Base-by-base conservation (phyloP, 2,888 invertebrate genomes). In the Caenorhabditis wallacei region DNA sequence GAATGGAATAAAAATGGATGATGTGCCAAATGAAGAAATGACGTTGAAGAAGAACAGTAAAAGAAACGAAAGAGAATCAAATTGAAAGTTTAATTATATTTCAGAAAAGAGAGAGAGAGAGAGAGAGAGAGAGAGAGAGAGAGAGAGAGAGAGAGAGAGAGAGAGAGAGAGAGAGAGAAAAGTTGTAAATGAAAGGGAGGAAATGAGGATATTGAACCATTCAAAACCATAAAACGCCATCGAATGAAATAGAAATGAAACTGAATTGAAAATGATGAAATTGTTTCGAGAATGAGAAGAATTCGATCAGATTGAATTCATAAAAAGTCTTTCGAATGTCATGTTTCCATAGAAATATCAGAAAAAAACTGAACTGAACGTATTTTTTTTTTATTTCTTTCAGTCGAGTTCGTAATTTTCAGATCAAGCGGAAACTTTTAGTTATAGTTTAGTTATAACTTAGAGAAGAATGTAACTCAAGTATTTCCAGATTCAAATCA, bases 1-100 rank as follows among this genome's bases (percentile, higher is more conserved):
- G 51, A 54, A 57, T 63, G 53, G 48, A 71, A 53, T 66, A 51
- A 66, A 30, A 66, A 64, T 51, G 64, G 48, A 66, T 66, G 66
- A 53, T 57, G 70, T 69, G 56, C 69, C 57, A 61, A 75, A 59
- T 66, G 75, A 66, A 48, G 35, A 40, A 54, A 53, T 68, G 75
- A 70, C 53, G 70, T 72, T 61, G 20, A 20, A 5, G 22, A 18
- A 51, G 22, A 37, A 40, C 3, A 24, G 18, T 4, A 56, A 5
- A 35, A 54, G 57, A 56, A 53, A 30, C 56, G 22, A n/a, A n/a
- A n/a, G n/a, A n/a, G n/a, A n/a, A n/a, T n/a, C n/a, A n/a, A n/a
- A 43, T 54, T 43, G 40, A 37, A 54, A 66, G 24, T 7, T 35
- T 53, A 66, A 66, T 66, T 66, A 53, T 66, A 40, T 53, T 66